phyloP scores from a whole-genome alignment of 1,140 invertebrate species.

The Drosophila willistoni region DNA sequence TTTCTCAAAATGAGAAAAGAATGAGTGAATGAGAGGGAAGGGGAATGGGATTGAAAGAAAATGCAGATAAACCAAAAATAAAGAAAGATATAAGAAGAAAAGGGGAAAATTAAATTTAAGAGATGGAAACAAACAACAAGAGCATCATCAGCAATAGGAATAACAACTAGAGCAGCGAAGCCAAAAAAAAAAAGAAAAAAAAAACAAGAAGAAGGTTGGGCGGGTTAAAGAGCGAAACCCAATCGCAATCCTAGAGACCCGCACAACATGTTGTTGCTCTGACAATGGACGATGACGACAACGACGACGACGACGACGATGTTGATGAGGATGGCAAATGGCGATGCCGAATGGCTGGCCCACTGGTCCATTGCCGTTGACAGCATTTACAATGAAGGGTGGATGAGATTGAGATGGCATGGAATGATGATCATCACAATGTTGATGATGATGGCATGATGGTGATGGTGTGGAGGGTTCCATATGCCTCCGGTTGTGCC shows the following conservation, averaged over 20 bases:
- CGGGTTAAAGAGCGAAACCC: slow-evolving; percentile 24
- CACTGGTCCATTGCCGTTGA: slow-evolving; percentile 33
- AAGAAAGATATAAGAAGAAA: not conserved
- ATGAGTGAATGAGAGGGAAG: not conserved
- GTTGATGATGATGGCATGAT: slow-evolving; percentile 22
- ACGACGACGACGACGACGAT: not conserved
- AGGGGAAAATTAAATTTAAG: slow-evolving; percentile 7
- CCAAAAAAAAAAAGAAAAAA: slow-evolving; percentile 1
- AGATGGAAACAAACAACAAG: slow-evolving; percentile 5
- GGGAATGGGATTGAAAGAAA: not conserved
- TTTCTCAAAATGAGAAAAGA: not conserved
- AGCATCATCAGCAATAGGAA: slow-evolving; percentile 10
- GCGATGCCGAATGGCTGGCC: slow-evolving; percentile 9
- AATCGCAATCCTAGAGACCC: slow-evolving; percentile 1
- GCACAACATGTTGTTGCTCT: slow-evolving; percentile 35
- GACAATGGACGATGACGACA: slow-evolving; percentile 35
- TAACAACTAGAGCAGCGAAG: slow-evolving; percentile 8
- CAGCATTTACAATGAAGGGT: slow-evolving; percentile 34
- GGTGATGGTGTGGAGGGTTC: slow-evolving; percentile 26
- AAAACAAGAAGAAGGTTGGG: not conserved
- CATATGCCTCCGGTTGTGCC: slow-evolving; percentile 15
- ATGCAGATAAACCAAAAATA: not conserved
- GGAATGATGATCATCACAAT: slow-evolving; percentile 33
- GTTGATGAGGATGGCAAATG: slow-evolving; percentile 35
- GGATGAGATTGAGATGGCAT: slow-evolving; percentile 36